phyloP scores from a whole-genome alignment of 35 echinoderm and acorn worm genomes.

The Lytechinus variegatus region DNA sequence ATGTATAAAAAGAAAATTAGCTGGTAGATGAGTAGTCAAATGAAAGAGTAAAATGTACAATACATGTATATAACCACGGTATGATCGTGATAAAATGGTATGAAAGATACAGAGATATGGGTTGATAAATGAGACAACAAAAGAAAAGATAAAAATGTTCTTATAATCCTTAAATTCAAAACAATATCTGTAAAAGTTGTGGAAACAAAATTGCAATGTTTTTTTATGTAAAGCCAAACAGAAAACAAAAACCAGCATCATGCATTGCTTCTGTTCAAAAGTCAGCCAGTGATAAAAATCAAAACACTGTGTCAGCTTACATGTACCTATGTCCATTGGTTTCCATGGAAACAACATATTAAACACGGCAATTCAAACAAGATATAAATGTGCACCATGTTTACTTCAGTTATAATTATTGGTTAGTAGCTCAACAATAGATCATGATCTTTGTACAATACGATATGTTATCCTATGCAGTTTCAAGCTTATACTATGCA shows the following conservation, averaged over 20 bases:
- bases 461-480: neutral
- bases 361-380: conserved; percentile 40
- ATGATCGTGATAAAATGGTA: neutral
- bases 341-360: conserved; percentile 21
- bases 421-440: too few species aligned
- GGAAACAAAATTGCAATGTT: neutral
- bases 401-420: too few species aligned
- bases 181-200: neutral
- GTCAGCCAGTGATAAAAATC: neutral
- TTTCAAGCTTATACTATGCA: neutral
- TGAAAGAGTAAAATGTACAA: neutral
- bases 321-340: neutral
- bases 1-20: too few species aligned
- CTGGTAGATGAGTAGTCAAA: too few species aligned
- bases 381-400: neutral
- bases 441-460: too few species aligned
- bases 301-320: neutral
- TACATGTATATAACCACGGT: neutral
- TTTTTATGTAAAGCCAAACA: neutral
- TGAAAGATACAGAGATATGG: neutral
- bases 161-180: neutral
- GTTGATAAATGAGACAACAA: neutral
- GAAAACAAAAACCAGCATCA: neutral
- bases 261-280: conserved; percentile 42
- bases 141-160: neutral